Percentiles rank a stretch among this genome's conserved stretches.
Evolutionary conservation across 1,140 invertebrate genomes (phyloP).

Genomic region (Drosophila tropicalis): DNA sequence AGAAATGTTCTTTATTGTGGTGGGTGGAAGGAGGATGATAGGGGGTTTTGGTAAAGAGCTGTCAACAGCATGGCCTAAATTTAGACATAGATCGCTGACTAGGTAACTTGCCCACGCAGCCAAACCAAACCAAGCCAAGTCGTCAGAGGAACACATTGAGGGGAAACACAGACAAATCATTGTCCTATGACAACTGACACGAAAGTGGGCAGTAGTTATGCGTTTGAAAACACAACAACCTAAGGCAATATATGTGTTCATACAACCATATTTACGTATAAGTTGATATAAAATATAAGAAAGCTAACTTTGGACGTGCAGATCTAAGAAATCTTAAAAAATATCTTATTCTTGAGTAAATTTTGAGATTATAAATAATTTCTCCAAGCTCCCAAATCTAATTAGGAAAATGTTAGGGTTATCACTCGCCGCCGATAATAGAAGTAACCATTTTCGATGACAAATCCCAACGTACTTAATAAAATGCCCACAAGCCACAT

Average conservation of each 20-base stretch:
- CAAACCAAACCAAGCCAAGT: neutral
- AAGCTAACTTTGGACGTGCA: too few relatives aligned
- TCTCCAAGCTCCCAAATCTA: too few relatives aligned
- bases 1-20: neutral
- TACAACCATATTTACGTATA: too few relatives aligned
- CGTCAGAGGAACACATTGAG: neutral
- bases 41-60: constrained; percentile 32
- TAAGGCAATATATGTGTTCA: neutral
- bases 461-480: constrained; percentile 49
- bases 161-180: neutral
- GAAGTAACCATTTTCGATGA: constrained; percentile 39
- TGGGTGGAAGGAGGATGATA: neutral
- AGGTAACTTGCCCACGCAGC: constrained; percentile 18
- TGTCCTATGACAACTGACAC: constrained; percentile 6
- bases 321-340: too few relatives aligned
- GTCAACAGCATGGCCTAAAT: constrained; percentile 49
- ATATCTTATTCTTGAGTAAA: too few relatives aligned
- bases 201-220: constrained; percentile 1
- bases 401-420: too few relatives aligned
- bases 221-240: neutral
- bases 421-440: neutral
- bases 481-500: constrained; percentile 62
- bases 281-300: too few relatives aligned
- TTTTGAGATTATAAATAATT: too few relatives aligned
- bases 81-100: constrained; percentile 34